Conservation (phyloP, 2,797 vertebrate species). For the Malacoraja senta region DNA sequence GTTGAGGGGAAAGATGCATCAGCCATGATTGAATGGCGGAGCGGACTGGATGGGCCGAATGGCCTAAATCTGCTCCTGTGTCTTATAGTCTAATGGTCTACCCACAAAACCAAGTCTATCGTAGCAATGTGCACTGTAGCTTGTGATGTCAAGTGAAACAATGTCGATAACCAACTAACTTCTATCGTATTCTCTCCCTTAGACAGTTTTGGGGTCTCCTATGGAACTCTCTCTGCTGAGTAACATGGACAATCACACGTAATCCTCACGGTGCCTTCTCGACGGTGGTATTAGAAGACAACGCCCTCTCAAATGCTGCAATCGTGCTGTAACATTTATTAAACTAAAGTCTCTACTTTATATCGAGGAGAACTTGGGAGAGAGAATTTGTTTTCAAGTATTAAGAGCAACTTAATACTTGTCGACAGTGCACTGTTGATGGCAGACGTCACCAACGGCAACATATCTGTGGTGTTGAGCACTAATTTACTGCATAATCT, state of each 20-base stretch:
- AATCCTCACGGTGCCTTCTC: neutral
- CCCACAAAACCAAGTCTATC: neutral
- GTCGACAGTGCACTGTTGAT: neutral
- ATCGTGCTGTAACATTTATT: neutral
- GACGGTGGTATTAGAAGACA: neutral
- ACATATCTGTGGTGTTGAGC: too few relatives aligned
- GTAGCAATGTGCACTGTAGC: neutral
- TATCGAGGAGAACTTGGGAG: neutral
- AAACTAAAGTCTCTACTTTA: neutral
- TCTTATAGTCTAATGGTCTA: too few relatives aligned
- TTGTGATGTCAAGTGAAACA: neutral
- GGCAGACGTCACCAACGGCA: neutral
- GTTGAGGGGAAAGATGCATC: too few relatives aligned
- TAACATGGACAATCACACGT: neutral
- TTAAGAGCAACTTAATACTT: neutral
- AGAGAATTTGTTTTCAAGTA: constrained; percentile 16
- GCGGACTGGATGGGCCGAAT: too few relatives aligned
- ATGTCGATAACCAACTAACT: neutral
- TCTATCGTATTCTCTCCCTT: neutral
- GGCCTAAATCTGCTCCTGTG: too few relatives aligned
- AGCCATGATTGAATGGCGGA: too few relatives aligned
- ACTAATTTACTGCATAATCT: too few relatives aligned
- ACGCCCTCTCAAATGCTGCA: neutral
- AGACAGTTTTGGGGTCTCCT: neutral
- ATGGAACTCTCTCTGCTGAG: constrained; percentile 25